Conservation (phyloP, 64 coral and sea anemone genomes). For the Exaiptasia diaphana region DNA sequence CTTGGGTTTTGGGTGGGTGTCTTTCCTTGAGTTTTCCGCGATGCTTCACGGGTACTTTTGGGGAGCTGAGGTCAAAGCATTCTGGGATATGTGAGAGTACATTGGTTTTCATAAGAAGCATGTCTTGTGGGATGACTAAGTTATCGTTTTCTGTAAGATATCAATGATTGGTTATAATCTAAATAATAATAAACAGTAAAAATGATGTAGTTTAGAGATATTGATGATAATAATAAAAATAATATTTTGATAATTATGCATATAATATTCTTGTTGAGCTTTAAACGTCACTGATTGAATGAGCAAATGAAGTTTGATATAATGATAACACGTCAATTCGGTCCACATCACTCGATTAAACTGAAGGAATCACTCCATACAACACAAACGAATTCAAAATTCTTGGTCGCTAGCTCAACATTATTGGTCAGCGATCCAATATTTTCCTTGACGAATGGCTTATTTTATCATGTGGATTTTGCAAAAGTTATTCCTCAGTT, state of each 20-base stretch:
- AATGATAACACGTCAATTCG: too few species aligned
- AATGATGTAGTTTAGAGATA: not conserved
- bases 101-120: slow-evolving; percentile 7
- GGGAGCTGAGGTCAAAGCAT: slow-evolving; percentile 6
- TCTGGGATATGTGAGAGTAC: slow-evolving; percentile 14
- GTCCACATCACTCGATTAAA: too few species aligned
- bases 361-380: not conserved
- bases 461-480: not conserved
- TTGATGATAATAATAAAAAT: not conserved
- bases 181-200: not conserved
- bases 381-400: too few species aligned
- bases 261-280: not conserved
- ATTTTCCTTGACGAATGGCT: too few species aligned
- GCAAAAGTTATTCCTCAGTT: not conserved
- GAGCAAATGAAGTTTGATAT: too few species aligned
- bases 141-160: not conserved
- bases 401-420: too few species aligned
- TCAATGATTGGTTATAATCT: not conserved
- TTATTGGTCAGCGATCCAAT: too few species aligned
- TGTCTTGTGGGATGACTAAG: not conserved
- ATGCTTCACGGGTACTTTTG: not conserved
- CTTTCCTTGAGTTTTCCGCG: not conserved
- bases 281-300: too few species aligned
- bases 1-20: not conserved
- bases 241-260: not conserved